A percentile compares a stretch with the other conserved stretches of the same genome.
Conservation (phyloP, 2,113 vertebrate species). For the Guaruba guarouba region DNA sequence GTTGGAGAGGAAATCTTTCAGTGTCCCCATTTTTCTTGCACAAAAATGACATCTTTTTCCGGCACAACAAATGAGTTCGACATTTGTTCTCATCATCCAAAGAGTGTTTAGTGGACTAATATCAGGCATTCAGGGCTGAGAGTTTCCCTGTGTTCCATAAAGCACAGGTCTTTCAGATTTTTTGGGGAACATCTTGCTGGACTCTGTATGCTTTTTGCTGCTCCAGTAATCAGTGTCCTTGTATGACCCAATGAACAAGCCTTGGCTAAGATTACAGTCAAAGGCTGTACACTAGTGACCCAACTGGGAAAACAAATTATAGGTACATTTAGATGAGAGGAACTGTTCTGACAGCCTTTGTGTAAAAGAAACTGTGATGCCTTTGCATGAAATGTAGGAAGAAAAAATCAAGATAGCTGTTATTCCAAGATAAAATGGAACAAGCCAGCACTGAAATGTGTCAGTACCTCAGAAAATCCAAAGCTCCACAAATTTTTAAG, state of each 20-base stretch:
- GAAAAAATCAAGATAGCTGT: not conserved
- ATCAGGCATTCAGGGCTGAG: not conserved
- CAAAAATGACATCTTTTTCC: not conserved
- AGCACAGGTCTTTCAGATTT: not conserved
- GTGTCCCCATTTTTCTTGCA: not conserved
- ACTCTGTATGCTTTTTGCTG: not conserved
- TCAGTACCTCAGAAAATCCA: not conserved
- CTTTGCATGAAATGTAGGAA: not conserved
- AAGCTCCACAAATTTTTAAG: not conserved
- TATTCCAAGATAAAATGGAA: not conserved
- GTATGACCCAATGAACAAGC: not conserved
- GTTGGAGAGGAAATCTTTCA: not conserved
- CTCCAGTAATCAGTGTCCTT: not conserved
- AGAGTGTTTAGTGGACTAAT: not conserved
- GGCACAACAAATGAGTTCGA: not conserved
- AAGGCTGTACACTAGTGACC: not conserved
- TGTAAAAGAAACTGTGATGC: not conserved
- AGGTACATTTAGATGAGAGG: not conserved
- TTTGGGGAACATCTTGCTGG: not conserved
- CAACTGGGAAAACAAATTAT: not conserved
- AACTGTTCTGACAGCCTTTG: not conserved
- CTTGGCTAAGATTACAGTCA: not conserved
- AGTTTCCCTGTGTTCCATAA: not conserved
- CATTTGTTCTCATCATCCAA: not conserved
- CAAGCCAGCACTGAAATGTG: not conserved